These are phyloP conservation scores for Notoglanidium macrostoma DNA, from an alignment of 2,797 vertebrate genomes.

Conservation along the genomic window DNA sequence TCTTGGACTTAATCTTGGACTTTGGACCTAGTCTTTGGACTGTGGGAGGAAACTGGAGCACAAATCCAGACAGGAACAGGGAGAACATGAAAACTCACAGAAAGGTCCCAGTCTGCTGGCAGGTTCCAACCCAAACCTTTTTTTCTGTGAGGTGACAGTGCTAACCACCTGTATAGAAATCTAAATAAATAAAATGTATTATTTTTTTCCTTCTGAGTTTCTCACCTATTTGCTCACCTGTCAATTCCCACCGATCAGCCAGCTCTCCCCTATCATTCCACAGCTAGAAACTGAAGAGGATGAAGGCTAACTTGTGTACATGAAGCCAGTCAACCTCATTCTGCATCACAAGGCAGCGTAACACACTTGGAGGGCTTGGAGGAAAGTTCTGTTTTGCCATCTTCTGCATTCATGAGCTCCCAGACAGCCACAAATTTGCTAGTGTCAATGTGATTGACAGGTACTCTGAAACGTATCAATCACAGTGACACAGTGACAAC, in stretches of 20 bases:
- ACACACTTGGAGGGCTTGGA: background rate
- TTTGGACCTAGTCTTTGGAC: too few relatives aligned
- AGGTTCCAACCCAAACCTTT: too few relatives aligned
- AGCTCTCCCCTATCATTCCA: background rate
- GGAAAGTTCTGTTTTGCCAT: background rate
- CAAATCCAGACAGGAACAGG: too few relatives aligned
- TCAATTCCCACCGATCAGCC: background rate
- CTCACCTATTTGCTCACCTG: background rate
- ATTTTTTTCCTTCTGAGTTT: background rate
- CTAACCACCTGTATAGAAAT: too few relatives aligned
- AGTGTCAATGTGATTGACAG: background rate
- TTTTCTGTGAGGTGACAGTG: too few relatives aligned
- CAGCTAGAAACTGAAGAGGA: background rate
- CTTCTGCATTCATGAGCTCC: background rate
- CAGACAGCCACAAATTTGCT: background rate
- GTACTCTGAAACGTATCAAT: background rate
- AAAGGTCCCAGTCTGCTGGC: too few relatives aligned
- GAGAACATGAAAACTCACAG: too few relatives aligned
- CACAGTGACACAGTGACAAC: background rate
- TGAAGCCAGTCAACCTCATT: background rate
- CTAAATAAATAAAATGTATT: background rate
- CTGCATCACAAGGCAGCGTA: background rate
- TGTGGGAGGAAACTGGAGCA: too few relatives aligned
- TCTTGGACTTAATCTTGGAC: too few relatives aligned
- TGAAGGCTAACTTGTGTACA: background rate